Evolutionary conservation across 2,113 vertebrate genomes (phyloP).

Genomic region (Bucco capensis): DNA sequence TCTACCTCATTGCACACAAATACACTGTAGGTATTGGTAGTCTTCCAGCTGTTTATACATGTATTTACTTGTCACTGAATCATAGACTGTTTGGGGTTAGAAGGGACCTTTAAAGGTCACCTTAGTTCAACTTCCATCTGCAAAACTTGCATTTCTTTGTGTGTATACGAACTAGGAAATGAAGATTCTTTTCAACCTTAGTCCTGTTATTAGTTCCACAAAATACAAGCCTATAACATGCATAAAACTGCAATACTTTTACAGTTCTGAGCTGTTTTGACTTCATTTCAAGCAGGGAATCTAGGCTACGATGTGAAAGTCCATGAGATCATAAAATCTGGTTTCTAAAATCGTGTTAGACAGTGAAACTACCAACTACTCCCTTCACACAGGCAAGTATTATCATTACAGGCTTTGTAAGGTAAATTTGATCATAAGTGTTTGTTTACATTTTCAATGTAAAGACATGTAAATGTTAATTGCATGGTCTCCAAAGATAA

Average conservation of each 20-base stretch:
- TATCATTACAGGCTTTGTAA: background rate
- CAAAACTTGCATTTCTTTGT: background rate
- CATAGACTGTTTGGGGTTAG: no score
- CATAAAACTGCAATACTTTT: background rate
- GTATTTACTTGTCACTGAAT: background rate
- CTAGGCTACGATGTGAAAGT: background rate
- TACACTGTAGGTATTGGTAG: background rate
- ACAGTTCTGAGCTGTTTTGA: background rate
- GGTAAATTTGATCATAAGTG: background rate
- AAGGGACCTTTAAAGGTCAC: no score
- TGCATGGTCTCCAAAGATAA: background rate
- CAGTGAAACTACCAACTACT: background rate
- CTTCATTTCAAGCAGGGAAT: background rate
- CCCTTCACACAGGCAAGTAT: background rate
- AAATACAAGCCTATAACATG: background rate
- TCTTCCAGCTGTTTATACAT: background rate
- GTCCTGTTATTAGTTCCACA: background rate
- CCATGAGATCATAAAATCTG: slow-evolving; percentile 27
- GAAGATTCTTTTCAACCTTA: background rate
- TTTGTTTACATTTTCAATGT: background rate
- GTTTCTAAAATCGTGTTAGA: background rate
- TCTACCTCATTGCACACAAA: background rate
- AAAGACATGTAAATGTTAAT: background rate
- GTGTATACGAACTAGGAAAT: background rate
- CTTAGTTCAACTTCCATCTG: background rate